A percentile compares a stretch with the other conserved stretches of the same genome.
These are phyloP conservation scores for Pollenia angustigena DNA, from an alignment of 2,888 invertebrate species.

Conservation along the genomic window DNA sequence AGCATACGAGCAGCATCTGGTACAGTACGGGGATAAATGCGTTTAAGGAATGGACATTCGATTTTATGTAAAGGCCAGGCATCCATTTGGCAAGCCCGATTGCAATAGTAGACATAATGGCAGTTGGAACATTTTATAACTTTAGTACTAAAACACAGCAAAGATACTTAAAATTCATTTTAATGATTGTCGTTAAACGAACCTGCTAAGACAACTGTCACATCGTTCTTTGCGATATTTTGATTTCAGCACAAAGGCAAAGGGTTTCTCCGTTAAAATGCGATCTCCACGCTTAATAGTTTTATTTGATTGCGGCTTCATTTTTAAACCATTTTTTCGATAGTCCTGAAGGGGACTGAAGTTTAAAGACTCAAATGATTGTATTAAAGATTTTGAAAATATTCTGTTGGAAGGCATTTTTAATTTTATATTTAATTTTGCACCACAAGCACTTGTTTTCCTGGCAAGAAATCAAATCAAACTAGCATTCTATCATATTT, in stretches of 20 bases:
- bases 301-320: constrained; percentile 64
- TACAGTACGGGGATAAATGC: constrained; percentile 88
- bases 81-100: constrained; percentile 90
- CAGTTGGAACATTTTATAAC: constrained; percentile 93
- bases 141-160: constrained; percentile 85
- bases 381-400: constrained; percentile 61
- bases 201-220: constrained; percentile 90
- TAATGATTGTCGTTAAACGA: constrained; percentile 79
- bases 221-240: constrained; percentile 89
- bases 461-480: constrained; percentile 56
- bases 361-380: constrained; percentile 52
- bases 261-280: constrained; percentile 90
- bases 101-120: constrained; percentile 93
- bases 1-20: constrained; percentile 93
- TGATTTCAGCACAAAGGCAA: constrained; percentile 89
- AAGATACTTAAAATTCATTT: background rate
- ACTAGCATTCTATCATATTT: constrained; percentile 61
- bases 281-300: constrained; percentile 86
- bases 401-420: constrained; percentile 65
- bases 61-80: constrained; percentile 93
- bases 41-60: constrained; percentile 92
- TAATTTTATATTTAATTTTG: constrained; percentile 16
- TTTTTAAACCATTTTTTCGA: constrained; percentile 47
- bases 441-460: constrained; percentile 38
- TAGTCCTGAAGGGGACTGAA: background rate